Conservation (phyloP, 2,797 vertebrate species). For the Crax fasciolata region DNA sequence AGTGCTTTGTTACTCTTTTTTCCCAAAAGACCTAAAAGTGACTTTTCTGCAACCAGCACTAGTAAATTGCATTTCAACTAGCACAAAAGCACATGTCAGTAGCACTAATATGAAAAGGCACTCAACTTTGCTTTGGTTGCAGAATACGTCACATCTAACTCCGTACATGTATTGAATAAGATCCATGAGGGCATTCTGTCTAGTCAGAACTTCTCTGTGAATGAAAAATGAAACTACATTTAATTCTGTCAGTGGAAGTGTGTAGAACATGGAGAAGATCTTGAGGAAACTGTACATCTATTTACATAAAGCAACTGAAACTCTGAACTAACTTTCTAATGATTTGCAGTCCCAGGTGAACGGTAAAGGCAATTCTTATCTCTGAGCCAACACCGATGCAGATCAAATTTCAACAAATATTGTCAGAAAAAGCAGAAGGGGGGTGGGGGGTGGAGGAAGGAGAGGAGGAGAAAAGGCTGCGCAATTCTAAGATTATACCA, state of each 20-base stretch:
- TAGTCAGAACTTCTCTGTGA: neutral
- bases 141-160: neutral
- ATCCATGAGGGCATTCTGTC: neutral
- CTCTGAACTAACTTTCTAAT: neutral
- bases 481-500: neutral
- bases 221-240: neutral
- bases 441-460: too few relatives aligned
- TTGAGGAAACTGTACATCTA: neutral
- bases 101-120: neutral
- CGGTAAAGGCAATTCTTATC: neutral
- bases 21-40: neutral
- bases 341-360: neutral
- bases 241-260: neutral
- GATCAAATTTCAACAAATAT: neutral
- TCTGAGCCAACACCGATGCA: neutral
- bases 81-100: too few relatives aligned
- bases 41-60: neutral
- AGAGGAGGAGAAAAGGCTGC: neutral
- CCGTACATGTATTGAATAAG: too few relatives aligned
- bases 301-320: neutral
- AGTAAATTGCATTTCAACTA: neutral
- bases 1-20: neutral
- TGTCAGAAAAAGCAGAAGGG: too few relatives aligned
- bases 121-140: neutral
- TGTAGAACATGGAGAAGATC: fast-evolving